Percentiles rank a stretch among this genome's conserved stretches.
phyloP scores from a whole-genome alignment of 30 jellyfish, hydroid and myxozoan genomes.

The Hydra vulgaris region DNA sequence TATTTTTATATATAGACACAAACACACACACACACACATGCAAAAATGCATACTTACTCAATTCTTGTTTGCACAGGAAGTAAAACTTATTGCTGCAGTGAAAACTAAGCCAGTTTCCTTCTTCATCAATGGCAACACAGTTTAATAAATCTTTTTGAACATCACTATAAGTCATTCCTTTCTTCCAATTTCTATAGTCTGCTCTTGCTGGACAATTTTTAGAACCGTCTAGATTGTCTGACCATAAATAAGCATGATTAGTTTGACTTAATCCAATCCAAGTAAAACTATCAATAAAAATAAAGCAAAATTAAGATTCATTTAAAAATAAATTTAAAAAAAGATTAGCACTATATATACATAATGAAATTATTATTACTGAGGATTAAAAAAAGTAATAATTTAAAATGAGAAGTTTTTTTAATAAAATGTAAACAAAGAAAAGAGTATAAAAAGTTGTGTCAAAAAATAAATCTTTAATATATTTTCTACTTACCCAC shows the following conservation, averaged over 20 bases:
- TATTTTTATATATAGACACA: too few relatives aligned
- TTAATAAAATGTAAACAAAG: too few relatives aligned
- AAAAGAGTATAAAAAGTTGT: too few relatives aligned
- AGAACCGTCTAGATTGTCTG: constrained; percentile 23
- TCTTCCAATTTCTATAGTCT: constrained; percentile 56
- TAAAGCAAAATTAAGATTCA: not conserved
- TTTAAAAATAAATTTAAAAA: too few relatives aligned
- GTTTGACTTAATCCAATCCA: constrained; percentile 88
- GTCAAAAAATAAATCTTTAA: too few relatives aligned
- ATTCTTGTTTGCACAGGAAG: constrained; percentile 64
- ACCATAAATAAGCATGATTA: constrained; percentile 53
- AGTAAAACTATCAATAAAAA: too few relatives aligned
- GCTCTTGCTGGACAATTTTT: constrained; percentile 24
- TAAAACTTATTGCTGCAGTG: constrained; percentile 45
- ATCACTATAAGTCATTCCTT: constrained; percentile 52
- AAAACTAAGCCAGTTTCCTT: constrained; percentile 74
- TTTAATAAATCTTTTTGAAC: constrained; percentile 69
- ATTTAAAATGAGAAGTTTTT: too few relatives aligned
- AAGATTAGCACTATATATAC: too few relatives aligned
- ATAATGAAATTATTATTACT: too few relatives aligned
- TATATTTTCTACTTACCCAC: constrained; percentile 97
- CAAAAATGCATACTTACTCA: constrained; percentile 30
- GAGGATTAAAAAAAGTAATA: too few relatives aligned
- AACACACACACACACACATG: not conserved
- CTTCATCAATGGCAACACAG: constrained; percentile 77